Base-by-base conservation (phyloP, 2,888 invertebrate genomes). In the Nineta flava region DNA sequence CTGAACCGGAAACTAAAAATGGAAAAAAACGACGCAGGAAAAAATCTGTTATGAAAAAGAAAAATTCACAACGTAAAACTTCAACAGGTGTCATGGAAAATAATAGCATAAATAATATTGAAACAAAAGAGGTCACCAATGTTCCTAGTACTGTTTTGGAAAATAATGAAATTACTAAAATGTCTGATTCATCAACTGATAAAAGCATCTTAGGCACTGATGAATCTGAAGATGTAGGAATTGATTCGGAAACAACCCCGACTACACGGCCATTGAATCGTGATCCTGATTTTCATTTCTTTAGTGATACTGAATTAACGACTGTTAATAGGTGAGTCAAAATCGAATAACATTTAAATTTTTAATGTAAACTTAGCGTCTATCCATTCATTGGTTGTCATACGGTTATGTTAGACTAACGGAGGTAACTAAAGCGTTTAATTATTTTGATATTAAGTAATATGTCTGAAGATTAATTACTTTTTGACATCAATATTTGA, bases 231-330 rank as follows among this genome's bases (percentile, higher is more conserved):
- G 59, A 61, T 21, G 66, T 65, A 2, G 46, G 32, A 4, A 21
- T 34, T 21, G 35, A 35, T 16, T 13, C 35, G 2, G 35, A 48
- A 47, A 50, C n/a, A 47, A 51, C 34, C 41, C 52, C n/a, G 52
- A 50, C 41, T 52, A 53, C 47, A 55, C 55, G 62, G 35, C 60
- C 60, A 50, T 65, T 65, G 48, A 63, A 61, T 51, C 68, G 71
- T 34, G 79, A 80, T 60, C 73, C 77, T 9, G 84, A 85, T 62
- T 79, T 84, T 57, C 86, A 92, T 63, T 93, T 93, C 71, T 94
- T 88, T 69, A 94, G 94, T 62, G 95, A 95, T 62, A 87, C 88
- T 0, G 94, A 95, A 71, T 71, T 88, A 47, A 83, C 83, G n/a
- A 64, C 57, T 34, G 63, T 66, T 7, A 68, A 75, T 44, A 81